Conservation (phyloP, 1,140 invertebrate species). For the Physella acuta region DNA sequence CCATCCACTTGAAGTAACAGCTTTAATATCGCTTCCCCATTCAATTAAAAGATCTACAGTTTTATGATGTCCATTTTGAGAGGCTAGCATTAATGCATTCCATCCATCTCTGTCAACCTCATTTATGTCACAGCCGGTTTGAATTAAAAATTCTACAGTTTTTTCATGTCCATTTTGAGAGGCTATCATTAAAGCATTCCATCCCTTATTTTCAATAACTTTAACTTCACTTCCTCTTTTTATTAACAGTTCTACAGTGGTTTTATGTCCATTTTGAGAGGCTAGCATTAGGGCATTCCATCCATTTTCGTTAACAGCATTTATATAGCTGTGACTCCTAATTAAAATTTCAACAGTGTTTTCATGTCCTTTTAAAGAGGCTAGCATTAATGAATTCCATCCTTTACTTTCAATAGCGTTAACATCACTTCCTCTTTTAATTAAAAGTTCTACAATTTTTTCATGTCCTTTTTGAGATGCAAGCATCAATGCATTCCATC, state of each 20-base stretch:
- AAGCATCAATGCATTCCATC: no score
- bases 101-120: background rate
- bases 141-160: no score
- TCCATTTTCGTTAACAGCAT: slow-evolving; percentile 23
- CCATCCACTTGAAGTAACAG: background rate
- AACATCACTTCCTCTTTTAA: no score
- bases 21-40: background rate
- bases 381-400: slow-evolving; percentile 26
- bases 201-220: no score
- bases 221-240: no score
- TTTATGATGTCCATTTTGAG: background rate
- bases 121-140: slow-evolving; percentile 16
- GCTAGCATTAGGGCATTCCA: slow-evolving; percentile 22
- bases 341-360: slow-evolving; percentile 23
- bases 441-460: slow-evolving; percentile 17
- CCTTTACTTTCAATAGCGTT: slow-evolving; percentile 22
- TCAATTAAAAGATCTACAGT: slow-evolving; percentile 10
- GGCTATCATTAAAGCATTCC: no score
- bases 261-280: slow-evolving; percentile 19
- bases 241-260: no score
- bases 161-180: no score
- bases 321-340: slow-evolving; percentile 3
- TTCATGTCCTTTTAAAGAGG: slow-evolving; percentile 21
- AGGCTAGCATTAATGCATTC: no score
- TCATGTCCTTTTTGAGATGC: slow-evolving; percentile 28